Evolutionary conservation across 1,140 invertebrate genomes (phyloP), one percentile per base, ranked within the genome.

Genomic region (Cyclargus thomasi): DNA sequence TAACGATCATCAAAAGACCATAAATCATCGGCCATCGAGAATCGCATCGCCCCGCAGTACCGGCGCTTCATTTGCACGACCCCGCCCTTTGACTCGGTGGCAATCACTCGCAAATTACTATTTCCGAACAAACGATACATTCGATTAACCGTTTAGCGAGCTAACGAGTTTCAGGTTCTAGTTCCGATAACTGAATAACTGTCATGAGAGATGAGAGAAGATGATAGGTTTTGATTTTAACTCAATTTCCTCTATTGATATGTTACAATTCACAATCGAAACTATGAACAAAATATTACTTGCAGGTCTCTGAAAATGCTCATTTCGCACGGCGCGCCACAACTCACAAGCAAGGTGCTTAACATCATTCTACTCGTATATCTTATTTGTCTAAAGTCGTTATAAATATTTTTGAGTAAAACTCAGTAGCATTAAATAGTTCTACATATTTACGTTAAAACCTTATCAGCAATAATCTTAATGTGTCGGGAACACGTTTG

Each of bases 91-190:
- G 66, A 66, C 71, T 65, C 67, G 70, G 72, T 77, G 70, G 75
- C 82, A 85, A 81, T 84, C 80, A 86, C 76, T 70, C 70, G 69
- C 69, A 74, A 79, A 79, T 77, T 78, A 78, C 78, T 82, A 88
- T 86, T 86, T 86, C 83, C 86, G 81, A 75, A 80, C 71, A 72
- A 70, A 74, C 73, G 73, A 73, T 64, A 71, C 67, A 68, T 70
- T 57, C 72, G 65, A 74, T 70, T 64, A 70, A 68, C 70, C 71
- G 71, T 69, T 68, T 68, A 14, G 64, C 65, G 65, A 71, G 68
- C 67, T 71, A 66, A 62, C 62, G n/a, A 63, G 59, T 64, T 68
- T 63, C 53, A 63, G 59, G 62, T 68, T 63, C 53, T 67, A 55
- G 64, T 69, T 74, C 62, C 36, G 64, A 17, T 22, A 55, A 57